phyloP scores from a whole-genome alignment of 2,797 vertebrate genomes.

The Anguilla obscura region DNA sequence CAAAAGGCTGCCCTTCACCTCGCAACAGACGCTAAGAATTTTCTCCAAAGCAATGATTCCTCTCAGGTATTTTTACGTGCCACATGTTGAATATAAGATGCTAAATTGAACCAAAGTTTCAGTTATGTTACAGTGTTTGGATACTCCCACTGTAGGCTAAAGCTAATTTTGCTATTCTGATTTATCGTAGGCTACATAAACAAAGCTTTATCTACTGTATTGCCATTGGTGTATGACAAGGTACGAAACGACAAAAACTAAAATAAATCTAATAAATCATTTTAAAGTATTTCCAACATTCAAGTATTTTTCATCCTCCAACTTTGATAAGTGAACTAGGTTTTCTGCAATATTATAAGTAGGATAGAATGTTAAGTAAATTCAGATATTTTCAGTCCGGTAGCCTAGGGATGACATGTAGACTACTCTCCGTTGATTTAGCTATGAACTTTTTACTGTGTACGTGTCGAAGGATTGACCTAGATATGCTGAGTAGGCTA shows the following conservation, averaged over 20 bases:
- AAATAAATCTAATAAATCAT: background rate
- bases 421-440: background rate
- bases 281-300: no score
- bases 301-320: background rate
- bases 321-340: background rate
- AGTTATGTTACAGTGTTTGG: background rate
- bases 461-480: no score
- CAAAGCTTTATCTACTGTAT: background rate
- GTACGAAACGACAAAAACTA: background rate
- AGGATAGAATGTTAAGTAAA: no score
- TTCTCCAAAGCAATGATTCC: constrained; percentile 40
- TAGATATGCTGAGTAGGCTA: background rate
- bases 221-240: background rate
- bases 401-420: no score
- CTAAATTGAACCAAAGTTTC: background rate
- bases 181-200: background rate
- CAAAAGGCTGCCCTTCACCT: constrained; percentile 34
- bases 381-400: no score
- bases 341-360: no score
- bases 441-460: background rate
- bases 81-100: constrained; percentile 26
- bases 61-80: constrained; percentile 41
- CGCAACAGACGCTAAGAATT: constrained; percentile 39
- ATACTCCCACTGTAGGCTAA: constrained; percentile 11
- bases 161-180: background rate